Conservation (phyloP, 2,113 vertebrate species). For the Microtus oregoni region DNA sequence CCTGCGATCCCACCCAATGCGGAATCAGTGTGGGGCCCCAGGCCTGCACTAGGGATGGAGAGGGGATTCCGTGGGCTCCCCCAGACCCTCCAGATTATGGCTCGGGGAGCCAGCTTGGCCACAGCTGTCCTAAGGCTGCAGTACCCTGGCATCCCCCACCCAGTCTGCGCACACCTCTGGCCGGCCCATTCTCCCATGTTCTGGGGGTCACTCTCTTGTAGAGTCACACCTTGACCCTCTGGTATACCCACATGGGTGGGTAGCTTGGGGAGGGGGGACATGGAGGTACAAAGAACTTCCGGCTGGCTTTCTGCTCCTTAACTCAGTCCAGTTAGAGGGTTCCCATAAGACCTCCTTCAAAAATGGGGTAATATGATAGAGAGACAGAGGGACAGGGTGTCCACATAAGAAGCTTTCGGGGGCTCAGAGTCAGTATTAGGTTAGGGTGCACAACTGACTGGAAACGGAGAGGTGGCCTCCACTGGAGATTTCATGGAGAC, state of each 20-base stretch:
- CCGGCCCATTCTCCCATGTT: background rate
- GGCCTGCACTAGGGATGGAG: background rate
- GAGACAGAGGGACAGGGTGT: background rate
- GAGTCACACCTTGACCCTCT: background rate
- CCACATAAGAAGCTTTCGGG: background rate
- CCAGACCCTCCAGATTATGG: background rate
- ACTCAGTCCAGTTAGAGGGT: background rate
- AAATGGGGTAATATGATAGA: background rate
- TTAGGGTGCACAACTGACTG: background rate
- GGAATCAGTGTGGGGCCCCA: background rate
- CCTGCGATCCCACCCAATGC: constrained; percentile 56
- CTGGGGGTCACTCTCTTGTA: background rate
- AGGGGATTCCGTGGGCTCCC: background rate
- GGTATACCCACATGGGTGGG: background rate
- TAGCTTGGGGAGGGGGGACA: background rate
- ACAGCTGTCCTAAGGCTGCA: background rate
- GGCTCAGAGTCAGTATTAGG: background rate
- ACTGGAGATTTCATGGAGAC: background rate
- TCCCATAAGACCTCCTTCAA: background rate
- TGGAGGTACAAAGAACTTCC: background rate
- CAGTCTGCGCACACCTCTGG: background rate
- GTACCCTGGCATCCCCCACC: constrained; percentile 13
- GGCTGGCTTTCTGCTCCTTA: background rate
- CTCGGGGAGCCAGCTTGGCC: background rate
- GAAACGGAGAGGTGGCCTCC: background rate